phyloP scores from a whole-genome alignment of 2,888 invertebrate genomes.

The Drosophila macrothrix region DNA sequence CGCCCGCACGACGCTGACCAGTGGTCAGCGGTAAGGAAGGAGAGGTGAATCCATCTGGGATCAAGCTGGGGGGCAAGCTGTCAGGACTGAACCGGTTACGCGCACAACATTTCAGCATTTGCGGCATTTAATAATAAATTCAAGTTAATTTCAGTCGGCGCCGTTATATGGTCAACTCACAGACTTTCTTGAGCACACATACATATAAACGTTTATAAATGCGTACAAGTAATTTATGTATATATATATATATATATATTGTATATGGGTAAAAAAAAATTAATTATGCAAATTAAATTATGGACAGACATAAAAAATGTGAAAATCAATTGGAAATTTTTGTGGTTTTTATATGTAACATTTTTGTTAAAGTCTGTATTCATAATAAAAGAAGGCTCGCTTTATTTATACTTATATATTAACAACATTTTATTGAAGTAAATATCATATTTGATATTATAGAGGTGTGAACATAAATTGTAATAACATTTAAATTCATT shows the following conservation, averaged over 20 bases:
- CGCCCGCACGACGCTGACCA: conserved; percentile 49
- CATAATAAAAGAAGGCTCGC: conserved; percentile 17
- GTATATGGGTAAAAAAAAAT: conserved; percentile 15
- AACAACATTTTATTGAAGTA: background rate
- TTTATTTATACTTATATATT: conserved; percentile 6
- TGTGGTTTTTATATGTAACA: conserved; percentile 18
- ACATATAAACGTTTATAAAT: background rate
- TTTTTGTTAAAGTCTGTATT: background rate
- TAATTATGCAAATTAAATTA: conserved; percentile 51
- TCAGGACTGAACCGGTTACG: conserved; percentile 58
- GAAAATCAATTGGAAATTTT: conserved; percentile 48
- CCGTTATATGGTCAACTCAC: conserved; percentile 71
- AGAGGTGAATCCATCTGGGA: background rate
- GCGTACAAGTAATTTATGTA: background rate
- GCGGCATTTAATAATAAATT: conserved; percentile 67
- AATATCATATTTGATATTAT: background rate
- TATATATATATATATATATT: too few relatives aligned
- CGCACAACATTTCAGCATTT: conserved; percentile 26
- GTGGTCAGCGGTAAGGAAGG: background rate
- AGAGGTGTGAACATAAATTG: conserved; percentile 8
- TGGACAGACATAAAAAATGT: conserved; percentile 22
- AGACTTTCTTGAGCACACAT: conserved; percentile 17
- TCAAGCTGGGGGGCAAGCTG: conserved; percentile 35
- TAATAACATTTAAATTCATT: background rate
- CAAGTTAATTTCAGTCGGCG: conserved; percentile 71